Percentiles rank a stretch among this genome's conserved stretches.
Conservation (phyloP, 2,113 vertebrate genomes). For the Ciconia boyciana region DNA sequence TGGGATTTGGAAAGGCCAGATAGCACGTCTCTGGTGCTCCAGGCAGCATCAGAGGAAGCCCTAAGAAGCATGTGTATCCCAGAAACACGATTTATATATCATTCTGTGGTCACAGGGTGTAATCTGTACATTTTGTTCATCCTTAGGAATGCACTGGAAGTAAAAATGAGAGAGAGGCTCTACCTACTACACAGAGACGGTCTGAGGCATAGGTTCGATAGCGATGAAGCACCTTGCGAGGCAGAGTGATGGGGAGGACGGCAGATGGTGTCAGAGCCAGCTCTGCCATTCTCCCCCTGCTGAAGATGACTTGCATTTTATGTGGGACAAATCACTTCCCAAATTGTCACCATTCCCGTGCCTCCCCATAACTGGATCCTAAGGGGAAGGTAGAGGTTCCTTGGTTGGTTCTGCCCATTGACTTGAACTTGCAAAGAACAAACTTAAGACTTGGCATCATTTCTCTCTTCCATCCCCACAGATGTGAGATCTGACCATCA, state of each 20-base stretch:
- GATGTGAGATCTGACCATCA: neutral
- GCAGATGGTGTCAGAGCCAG: neutral
- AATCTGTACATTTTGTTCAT: neutral
- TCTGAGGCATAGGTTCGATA: rapidly evolving
- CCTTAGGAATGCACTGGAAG: neutral
- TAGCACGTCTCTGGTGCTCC: neutral
- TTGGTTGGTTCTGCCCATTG: neutral
- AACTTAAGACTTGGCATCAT: neutral
- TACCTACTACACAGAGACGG: neutral
- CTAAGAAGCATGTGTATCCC: neutral
- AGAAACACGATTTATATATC: neutral
- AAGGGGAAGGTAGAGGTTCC: neutral
- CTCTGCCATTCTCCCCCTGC: neutral
- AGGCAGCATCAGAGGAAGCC: neutral
- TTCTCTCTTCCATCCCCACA: neutral
- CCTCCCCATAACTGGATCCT: neutral
- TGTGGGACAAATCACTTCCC: neutral
- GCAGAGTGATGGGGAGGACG: neutral
- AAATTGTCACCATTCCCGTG: neutral
- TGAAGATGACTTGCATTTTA: neutral
- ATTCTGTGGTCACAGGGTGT: neutral
- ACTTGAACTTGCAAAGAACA: neutral
- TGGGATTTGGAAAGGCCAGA: neutral
- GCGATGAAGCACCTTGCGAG: neutral
- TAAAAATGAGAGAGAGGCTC: neutral